phyloP scores from a whole-genome alignment of 2,797 vertebrate genomes.

The Danio choprae region DNA sequence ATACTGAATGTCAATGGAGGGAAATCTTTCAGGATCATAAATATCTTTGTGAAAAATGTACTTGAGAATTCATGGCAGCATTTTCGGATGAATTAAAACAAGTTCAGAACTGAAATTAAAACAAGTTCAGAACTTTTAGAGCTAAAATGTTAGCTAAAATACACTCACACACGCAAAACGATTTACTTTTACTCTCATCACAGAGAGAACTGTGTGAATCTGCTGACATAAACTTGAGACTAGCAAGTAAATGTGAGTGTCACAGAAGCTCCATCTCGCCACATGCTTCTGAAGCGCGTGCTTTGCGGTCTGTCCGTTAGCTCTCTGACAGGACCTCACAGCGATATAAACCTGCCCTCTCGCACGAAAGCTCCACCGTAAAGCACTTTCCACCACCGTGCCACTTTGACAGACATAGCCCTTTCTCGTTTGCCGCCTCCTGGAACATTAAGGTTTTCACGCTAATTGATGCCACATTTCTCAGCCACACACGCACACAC shows the following conservation, averaged over 20 bases:
- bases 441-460: slow-evolving; percentile 58
- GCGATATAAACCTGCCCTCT: slow-evolving; percentile 53
- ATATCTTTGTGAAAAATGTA: no score
- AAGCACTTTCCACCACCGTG: slow-evolving; percentile 53
- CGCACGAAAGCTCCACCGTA: slow-evolving; percentile 43
- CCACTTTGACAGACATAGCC: slow-evolving; percentile 58
- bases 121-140: not conserved
- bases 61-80: no score
- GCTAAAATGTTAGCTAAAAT: not conserved
- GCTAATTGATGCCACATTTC: slow-evolving; percentile 63
- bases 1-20: no score
- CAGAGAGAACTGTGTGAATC: not conserved
- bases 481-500: slow-evolving; percentile 48
- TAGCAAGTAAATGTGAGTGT: slow-evolving; percentile 25
- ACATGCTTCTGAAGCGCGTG: slow-evolving; percentile 44
- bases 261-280: slow-evolving; percentile 31
- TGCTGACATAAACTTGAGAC: not conserved
- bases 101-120: no score
- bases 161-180: no score
- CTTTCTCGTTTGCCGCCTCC: slow-evolving; percentile 47
- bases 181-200: not conserved
- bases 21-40: no score
- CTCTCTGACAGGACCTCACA: slow-evolving; percentile 58
- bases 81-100: no score
- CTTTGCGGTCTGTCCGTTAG: slow-evolving; percentile 56